These are phyloP conservation scores for Lycia hirtaria DNA, from an alignment of 2,888 invertebrate genomes.

Conservation along the genomic window DNA sequence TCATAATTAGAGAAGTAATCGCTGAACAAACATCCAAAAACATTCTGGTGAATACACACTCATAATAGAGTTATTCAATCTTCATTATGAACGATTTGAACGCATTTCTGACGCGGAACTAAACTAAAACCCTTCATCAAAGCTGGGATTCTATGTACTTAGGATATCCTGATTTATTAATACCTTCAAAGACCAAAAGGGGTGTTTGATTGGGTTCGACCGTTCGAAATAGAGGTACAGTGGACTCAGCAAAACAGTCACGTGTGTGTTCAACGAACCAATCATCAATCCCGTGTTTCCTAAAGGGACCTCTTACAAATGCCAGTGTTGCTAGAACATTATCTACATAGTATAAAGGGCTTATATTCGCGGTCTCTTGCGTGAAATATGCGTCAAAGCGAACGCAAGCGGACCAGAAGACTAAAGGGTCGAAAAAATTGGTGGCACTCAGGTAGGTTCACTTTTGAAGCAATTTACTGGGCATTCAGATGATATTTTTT, in stretches of 20 bases:
- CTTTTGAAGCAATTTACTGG: not conserved
- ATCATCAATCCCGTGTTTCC: not conserved
- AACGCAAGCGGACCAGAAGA: conserved; percentile 7
- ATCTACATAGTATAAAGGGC: not conserved
- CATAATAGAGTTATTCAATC: no score
- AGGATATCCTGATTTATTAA: conserved; percentile 39
- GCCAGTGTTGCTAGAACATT: conserved; percentile 1
- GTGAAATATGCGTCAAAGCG: conserved; percentile 18
- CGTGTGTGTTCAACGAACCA: conserved; percentile 46
- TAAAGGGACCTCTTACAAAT: not conserved
- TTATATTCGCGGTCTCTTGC: conserved; percentile 13
- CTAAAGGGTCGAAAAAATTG: not conserved
- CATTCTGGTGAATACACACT: no score
- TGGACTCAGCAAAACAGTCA: conserved; percentile 29
- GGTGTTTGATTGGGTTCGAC: conserved; percentile 40
- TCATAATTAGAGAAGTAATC: no score
- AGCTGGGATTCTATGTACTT: conserved; percentile 22
- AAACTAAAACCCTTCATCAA: conserved; percentile 10
- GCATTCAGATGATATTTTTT: no score
- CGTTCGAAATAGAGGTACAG: conserved; percentile 19
- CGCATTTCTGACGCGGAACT: conserved; percentile 9
- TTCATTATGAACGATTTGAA: no score
- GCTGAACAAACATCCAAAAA: no score
- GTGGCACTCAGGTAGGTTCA: not conserved
- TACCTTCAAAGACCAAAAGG: conserved; percentile 28